Evolutionary conservation across 2,888 invertebrate genomes (phyloP).

Genomic region (Nudaria mundana): DNA sequence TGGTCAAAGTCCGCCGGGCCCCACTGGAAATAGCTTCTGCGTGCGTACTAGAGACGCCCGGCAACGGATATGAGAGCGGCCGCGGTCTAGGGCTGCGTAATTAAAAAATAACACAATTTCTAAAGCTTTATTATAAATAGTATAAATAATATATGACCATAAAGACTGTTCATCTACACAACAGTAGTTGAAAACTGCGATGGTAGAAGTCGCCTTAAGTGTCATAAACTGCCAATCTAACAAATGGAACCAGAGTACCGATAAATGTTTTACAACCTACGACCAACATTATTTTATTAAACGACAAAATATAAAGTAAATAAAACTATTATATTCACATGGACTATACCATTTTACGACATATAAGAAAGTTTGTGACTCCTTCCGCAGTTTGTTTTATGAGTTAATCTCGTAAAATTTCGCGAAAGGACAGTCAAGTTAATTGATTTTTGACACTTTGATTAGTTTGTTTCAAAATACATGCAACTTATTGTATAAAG

Average conservation of each 20-base stretch:
- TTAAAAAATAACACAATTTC: too few species aligned
- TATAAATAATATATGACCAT: background rate
- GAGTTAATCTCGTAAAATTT: conserved; percentile 9
- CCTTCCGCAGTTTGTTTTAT: background rate
- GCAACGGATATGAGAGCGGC: too few species aligned
- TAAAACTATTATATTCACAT: conserved; percentile 29
- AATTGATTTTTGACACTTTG: conserved; percentile 5
- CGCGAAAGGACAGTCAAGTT: conserved; percentile 1
- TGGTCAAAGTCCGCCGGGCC: too few species aligned
- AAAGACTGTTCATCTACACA: background rate
- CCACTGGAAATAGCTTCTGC: too few species aligned
- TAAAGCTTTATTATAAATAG: too few species aligned
- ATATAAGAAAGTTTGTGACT: conserved; percentile 10
- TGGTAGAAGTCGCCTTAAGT: conserved; percentile 8
- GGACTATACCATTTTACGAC: conserved; percentile 20
- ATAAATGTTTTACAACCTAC: conserved; percentile 44
- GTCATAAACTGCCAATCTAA: conserved; percentile 45
- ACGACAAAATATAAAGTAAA: conserved; percentile 28
- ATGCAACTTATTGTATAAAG: too few species aligned
- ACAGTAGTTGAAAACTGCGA: background rate
- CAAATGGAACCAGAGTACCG: conserved; percentile 49
- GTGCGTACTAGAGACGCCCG: too few species aligned
- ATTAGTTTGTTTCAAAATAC: conserved; percentile 3
- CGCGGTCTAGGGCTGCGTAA: too few species aligned
- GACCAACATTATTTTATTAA: conserved; percentile 33